A percentile compares a stretch with the other conserved stretches of the same genome.
phyloP scores from a whole-genome alignment of 2,113 vertebrate genomes.

The Blennius ocellaris region DNA sequence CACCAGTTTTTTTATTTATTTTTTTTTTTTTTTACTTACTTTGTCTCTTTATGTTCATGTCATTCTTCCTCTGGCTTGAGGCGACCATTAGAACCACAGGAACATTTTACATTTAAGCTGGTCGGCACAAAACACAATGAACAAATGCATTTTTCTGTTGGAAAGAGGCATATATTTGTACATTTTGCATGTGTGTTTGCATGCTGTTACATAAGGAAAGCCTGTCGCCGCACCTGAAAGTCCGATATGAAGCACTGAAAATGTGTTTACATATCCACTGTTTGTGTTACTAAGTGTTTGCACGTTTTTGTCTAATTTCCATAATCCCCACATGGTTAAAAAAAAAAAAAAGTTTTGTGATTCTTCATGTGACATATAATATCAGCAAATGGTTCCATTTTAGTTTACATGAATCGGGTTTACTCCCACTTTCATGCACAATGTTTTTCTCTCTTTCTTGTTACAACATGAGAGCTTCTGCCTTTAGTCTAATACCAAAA shows the following conservation, averaged over 20 bases:
- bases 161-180: not conserved
- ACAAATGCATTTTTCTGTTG: constrained; percentile 35
- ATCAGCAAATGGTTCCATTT: too few relatives aligned
- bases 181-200: not conserved
- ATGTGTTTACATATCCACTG: too few relatives aligned
- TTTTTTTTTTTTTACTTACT: constrained; percentile 5
- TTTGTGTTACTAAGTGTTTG: too few relatives aligned
- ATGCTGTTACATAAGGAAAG: constrained; percentile 23
- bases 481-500: too few relatives aligned
- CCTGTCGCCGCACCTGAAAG: not conserved
- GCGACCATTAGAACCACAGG: constrained; percentile 20
- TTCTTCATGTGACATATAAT: too few relatives aligned
- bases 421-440: too few relatives aligned
- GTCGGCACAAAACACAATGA: not conserved
- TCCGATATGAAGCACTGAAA: constrained; percentile 4
- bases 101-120: not conserved
- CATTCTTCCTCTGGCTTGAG: constrained; percentile 17
- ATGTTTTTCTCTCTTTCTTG: too few relatives aligned
- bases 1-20: not conserved
- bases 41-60: not conserved
- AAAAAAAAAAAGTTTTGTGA: too few relatives aligned
- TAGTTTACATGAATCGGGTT: too few relatives aligned
- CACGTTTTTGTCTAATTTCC: too few relatives aligned
- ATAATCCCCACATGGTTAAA: too few relatives aligned
- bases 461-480: too few relatives aligned